Conservation (phyloP, 2,797 vertebrate species). For the Muscicapa striata region DNA sequence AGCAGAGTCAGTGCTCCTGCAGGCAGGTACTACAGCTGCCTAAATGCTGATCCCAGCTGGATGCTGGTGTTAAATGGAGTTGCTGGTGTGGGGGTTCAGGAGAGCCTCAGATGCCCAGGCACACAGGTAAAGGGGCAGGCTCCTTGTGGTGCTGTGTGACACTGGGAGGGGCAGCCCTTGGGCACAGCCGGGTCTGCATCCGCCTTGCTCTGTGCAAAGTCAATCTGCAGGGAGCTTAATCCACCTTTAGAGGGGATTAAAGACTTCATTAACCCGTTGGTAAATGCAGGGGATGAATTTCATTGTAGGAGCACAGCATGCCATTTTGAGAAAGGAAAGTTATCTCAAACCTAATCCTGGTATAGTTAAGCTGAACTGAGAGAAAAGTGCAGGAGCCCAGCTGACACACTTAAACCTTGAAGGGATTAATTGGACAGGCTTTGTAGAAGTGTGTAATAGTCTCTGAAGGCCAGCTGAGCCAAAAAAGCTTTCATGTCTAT, state of each 20-base stretch:
- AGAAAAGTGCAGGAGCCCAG: background rate
- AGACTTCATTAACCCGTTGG: background rate
- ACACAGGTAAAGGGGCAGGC: background rate
- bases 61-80: background rate
- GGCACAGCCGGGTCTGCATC: background rate
- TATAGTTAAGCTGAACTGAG: background rate
- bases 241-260: background rate
- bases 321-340: background rate
- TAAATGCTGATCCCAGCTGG: background rate
- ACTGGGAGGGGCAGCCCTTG: rapidly evolving
- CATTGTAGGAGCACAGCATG: background rate
- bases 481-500: background rate
- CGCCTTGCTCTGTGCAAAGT: rapidly evolving
- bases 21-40: background rate
- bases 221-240: background rate
- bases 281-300: background rate
- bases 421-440: background rate
- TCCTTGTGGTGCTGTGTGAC: rapidly evolving
- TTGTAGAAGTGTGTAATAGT: background rate
- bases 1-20: background rate
- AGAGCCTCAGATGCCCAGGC: rapidly evolving
- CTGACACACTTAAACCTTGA: background rate
- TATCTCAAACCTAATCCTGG: background rate
- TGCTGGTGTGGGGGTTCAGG: background rate
- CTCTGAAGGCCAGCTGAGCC: background rate